Evolutionary conservation across 2,113 vertebrate species (phyloP).

Genomic region (Ellobius talpinus): DNA sequence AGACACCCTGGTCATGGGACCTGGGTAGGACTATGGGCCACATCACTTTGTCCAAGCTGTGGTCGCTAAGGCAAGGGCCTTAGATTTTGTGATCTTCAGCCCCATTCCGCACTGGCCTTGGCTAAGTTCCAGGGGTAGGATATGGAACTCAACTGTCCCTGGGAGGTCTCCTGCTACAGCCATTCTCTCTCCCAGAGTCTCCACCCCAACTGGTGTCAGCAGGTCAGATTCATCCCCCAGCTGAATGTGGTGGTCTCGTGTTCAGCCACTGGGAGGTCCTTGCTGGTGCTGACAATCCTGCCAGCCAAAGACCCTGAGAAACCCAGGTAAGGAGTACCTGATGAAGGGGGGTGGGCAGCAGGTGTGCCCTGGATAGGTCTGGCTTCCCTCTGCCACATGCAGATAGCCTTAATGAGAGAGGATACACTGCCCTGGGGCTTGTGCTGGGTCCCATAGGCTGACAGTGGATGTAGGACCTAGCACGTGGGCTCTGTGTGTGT

Average conservation of each 20-base stretch:
- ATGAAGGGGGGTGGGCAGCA: background rate
- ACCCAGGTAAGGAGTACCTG: constrained; percentile 68
- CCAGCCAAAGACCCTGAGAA: constrained; percentile 2
- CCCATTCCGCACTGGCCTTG: background rate
- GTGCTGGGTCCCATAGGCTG: rapidly evolving
- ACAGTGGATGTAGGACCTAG: too few species aligned
- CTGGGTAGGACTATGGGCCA: background rate
- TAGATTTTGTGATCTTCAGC: background rate
- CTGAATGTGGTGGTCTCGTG: constrained; percentile 80
- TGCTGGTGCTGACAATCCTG: constrained; percentile 48
- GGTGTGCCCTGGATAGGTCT: too few species aligned
- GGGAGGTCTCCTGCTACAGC: background rate
- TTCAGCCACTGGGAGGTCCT: constrained; percentile 71
- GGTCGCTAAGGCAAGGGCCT: background rate
- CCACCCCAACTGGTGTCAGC: constrained; percentile 80
- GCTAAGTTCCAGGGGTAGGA: background rate
- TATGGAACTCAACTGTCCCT: background rate
- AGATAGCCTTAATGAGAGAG: background rate
- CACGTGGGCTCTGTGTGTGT: background rate
- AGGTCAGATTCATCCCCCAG: constrained; percentile 82
- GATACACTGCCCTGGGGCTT: background rate
- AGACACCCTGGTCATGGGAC: background rate
- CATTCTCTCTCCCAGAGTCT: constrained; percentile 61
- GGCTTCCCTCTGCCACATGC: background rate
- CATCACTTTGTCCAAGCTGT: background rate